Evolutionary conservation across 2,888 invertebrate genomes (phyloP).

Genomic region (Tholera decimalis): DNA sequence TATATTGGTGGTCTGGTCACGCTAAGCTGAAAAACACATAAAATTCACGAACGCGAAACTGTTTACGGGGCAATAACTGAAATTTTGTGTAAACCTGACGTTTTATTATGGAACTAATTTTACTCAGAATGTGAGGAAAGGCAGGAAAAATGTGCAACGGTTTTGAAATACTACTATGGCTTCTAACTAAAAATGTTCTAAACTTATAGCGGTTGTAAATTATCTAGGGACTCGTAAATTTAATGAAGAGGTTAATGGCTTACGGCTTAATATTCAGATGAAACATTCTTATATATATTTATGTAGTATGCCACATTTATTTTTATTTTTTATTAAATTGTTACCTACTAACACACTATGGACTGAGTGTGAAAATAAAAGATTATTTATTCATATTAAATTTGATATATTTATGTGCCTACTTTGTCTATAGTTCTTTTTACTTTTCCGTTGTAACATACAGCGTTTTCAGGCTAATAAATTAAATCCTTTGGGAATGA

Average conservation of each 20-base stretch:
- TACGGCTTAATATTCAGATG: not conserved
- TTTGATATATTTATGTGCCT: no score
- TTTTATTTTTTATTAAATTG: no score
- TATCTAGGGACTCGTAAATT: not conserved
- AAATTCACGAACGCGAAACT: constrained; percentile 55
- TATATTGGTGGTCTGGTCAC: constrained; percentile 39
- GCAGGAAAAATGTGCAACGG: not conserved
- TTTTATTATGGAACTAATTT: constrained; percentile 45
- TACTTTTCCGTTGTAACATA: no score
- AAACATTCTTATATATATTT: not conserved
- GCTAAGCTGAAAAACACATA: constrained; percentile 46
- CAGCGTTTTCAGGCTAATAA: no score
- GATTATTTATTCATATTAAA: no score
- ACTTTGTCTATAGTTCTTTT: no score
- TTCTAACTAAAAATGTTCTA: not conserved
- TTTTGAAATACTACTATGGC: constrained; percentile 14
- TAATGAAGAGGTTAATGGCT: constrained; percentile 3
- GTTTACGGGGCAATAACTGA: constrained; percentile 57
- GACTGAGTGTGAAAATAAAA: no score
- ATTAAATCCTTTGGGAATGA: no score
- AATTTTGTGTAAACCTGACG: constrained; percentile 47
- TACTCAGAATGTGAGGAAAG: not conserved
- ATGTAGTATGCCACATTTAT: no score
- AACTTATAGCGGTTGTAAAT: constrained; percentile 14
- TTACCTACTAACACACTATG: no score